These are phyloP conservation scores for Fregetta grallaria DNA, from an alignment of 2,113 vertebrate genomes.

Conservation along the genomic window DNA sequence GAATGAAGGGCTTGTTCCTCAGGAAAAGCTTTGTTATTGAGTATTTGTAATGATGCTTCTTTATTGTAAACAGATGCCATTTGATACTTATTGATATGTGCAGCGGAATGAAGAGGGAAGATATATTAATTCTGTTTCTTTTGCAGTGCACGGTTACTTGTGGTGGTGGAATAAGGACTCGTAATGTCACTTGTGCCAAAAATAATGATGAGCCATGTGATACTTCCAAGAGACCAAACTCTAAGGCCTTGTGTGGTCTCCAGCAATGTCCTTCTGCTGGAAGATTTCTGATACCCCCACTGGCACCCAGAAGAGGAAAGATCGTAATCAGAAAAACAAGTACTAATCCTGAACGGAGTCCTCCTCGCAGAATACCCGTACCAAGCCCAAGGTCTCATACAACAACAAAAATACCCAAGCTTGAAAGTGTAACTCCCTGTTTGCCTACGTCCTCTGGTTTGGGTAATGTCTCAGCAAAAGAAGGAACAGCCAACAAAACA, in stretches of 20 bases:
- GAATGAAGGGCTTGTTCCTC: background rate
- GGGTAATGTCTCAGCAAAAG: background rate
- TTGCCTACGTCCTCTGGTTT: background rate
- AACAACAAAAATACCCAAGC: conserved; percentile 4
- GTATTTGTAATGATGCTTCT: background rate
- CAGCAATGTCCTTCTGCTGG: conserved; percentile 83
- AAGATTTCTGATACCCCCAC: conserved; percentile 39
- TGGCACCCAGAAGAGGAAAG: conserved; percentile 56
- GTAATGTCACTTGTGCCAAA: conserved; percentile 82
- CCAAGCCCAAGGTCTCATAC: background rate
- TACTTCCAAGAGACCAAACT: conserved; percentile 82
- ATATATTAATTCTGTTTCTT: conserved; percentile 10
- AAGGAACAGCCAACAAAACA: background rate
- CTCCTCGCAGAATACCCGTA: background rate
- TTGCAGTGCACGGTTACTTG: conserved; percentile 91
- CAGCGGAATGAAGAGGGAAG: background rate
- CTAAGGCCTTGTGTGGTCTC: conserved; percentile 88
- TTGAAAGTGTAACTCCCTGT: conserved; percentile 19
- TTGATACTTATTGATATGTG: background rate
- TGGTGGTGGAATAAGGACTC: conserved; percentile 87
- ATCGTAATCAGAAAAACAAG: conserved; percentile 41
- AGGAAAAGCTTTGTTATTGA: background rate
- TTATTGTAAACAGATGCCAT: background rate
- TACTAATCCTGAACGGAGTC: background rate
- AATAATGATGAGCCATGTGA: conserved; percentile 80